Conservation (phyloP, 2,113 vertebrate species). For the Bubalus kerabau region DNA sequence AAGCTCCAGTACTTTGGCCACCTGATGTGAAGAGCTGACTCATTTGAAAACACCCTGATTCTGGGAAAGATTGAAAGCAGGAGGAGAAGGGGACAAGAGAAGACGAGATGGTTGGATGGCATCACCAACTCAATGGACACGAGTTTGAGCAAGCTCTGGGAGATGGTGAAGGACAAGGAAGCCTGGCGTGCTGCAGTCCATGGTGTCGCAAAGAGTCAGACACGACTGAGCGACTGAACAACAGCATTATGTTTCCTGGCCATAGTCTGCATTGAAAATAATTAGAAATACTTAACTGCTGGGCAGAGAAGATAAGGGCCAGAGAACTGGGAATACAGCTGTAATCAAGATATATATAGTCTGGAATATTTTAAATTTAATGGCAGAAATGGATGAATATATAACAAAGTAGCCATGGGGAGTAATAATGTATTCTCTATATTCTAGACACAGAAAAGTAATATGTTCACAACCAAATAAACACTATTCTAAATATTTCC, state of each 20-base stretch:
- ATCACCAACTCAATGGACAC: not conserved
- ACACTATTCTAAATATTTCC: not conserved
- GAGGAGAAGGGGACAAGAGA: not conserved
- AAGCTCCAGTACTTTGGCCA: not conserved
- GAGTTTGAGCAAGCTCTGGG: not conserved
- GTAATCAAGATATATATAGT: not conserved
- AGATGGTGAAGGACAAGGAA: not conserved
- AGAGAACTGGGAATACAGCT: not conserved
- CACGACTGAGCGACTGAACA: rapidly evolving
- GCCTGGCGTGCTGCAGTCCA: rapidly evolving
- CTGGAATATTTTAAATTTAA: not conserved
- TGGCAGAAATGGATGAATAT: not conserved
- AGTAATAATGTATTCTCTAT: not conserved
- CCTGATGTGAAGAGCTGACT: not conserved
- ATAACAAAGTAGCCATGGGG: not conserved
- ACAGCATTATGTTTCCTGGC: not conserved
- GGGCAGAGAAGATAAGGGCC: not conserved
- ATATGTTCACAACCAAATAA: not conserved
- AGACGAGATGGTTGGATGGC: not conserved
- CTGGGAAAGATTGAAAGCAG: not conserved
- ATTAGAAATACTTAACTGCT: not conserved
- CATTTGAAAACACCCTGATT: not conserved
- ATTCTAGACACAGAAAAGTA: not conserved
- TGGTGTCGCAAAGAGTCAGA: not conserved
- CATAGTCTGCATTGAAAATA: not conserved